Conservation (phyloP, 2,113 vertebrate species). For the Danio rerio region GRCz12tu NC_133199.1:22924501-22925000, state of each 20-base stretch:
- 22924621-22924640: slow-evolving; percentile 30
- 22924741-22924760: neutral
- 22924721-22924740: neutral
- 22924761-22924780: neutral
- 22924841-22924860: slow-evolving; percentile 5
- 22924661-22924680: slow-evolving; percentile 57
- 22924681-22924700: slow-evolving; percentile 52
- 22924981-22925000: slow-evolving; percentile 15
- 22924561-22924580: slow-evolving; percentile 59
- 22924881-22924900: slow-evolving; percentile 13
- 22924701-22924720: slow-evolving; percentile 27
- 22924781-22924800: neutral
- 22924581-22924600: slow-evolving; percentile 42
- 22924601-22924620: slow-evolving; percentile 36
- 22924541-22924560: slow-evolving; percentile 58
- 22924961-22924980: slow-evolving; percentile 16
- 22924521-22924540: slow-evolving; percentile 57
- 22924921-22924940: slow-evolving; percentile 17
- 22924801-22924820: neutral
- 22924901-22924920: neutral
- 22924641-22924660: slow-evolving; percentile 38
- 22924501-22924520: slow-evolving; percentile 55
- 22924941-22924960: slow-evolving; percentile 25
- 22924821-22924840: neutral
- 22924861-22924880: slow-evolving; percentile 21